These are phyloP conservation scores for Ips nitidus DNA, from an alignment of 1,140 invertebrate genomes.

Conservation along the genomic window DNA sequence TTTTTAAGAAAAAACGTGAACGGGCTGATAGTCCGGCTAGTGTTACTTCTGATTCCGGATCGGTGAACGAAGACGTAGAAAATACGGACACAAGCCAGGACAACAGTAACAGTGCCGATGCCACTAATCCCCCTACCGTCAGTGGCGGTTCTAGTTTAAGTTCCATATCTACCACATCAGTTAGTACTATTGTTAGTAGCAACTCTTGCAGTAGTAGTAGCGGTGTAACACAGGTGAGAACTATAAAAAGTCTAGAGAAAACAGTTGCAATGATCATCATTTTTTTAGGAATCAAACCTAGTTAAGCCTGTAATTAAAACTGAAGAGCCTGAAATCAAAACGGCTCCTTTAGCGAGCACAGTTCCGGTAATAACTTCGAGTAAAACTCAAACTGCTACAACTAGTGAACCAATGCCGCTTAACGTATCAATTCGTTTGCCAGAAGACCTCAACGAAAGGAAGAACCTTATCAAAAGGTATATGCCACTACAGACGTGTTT, in stretches of 20 bases:
- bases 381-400: slow-evolving; percentile 30
- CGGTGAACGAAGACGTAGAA: slow-evolving; percentile 75
- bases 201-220: slow-evolving; percentile 20
- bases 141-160: slow-evolving; percentile 39
- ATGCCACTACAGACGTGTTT: background rate
- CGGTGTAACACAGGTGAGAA: slow-evolving; percentile 10
- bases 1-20: slow-evolving; percentile 72
- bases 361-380: slow-evolving; percentile 43
- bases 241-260: background rate
- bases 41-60: slow-evolving; percentile 77
- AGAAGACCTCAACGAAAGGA: slow-evolving; percentile 50
- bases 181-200: slow-evolving; percentile 23
- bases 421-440: slow-evolving; percentile 51
- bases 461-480: slow-evolving; percentile 48
- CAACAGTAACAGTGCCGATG: slow-evolving; percentile 51
- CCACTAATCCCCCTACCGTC: slow-evolving; percentile 27
- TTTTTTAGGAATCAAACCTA: background rate
- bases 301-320: slow-evolving; percentile 17
- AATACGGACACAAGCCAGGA: slow-evolving; percentile 62
- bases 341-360: slow-evolving; percentile 39
- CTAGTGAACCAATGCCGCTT: slow-evolving; percentile 43
- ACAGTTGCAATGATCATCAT: background rate
- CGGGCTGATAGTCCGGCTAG: slow-evolving; percentile 74
- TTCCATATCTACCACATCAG: slow-evolving; percentile 12
- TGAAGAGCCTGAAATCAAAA: slow-evolving; percentile 26